Percentiles rank a stretch among this genome's conserved stretches.
phyloP scores from a whole-genome alignment of 2,888 invertebrate genomes.

The Yponomeuta sedellus region DNA sequence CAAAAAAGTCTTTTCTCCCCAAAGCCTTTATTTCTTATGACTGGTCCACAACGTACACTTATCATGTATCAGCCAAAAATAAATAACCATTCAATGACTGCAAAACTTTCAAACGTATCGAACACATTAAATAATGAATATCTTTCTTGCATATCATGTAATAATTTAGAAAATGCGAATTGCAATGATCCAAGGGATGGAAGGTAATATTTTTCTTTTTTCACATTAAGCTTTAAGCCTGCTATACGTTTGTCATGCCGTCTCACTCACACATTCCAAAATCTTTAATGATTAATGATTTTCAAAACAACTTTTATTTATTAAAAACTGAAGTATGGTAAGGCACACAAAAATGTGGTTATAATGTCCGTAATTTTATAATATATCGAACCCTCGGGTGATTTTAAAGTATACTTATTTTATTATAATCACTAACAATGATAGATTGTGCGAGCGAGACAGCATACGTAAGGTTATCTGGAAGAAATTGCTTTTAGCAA shows the following conservation, averaged over 20 bases:
- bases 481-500: no score
- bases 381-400: not conserved
- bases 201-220: slow-evolving; percentile 31
- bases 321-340: no score
- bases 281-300: no score
- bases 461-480: no score
- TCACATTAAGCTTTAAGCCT: not conserved
- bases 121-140: not conserved
- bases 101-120: not conserved
- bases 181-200: slow-evolving; percentile 47
- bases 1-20: not conserved
- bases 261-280: no score
- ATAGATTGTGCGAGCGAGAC: no score
- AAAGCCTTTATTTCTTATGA: slow-evolving; percentile 3
- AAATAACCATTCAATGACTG: slow-evolving; percentile 4
- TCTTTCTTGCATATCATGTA: slow-evolving; percentile 46
- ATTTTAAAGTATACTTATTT: no score
- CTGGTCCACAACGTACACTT: slow-evolving; percentile 5
- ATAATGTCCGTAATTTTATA: not conserved
- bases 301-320: no score
- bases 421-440: no score
- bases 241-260: no score
- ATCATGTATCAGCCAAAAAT: not conserved
- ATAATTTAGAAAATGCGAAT: slow-evolving; percentile 41
- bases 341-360: no score